Evolutionary conservation across 2,888 invertebrate genomes (phyloP).

Genomic region (Andrena marginata): DNA sequence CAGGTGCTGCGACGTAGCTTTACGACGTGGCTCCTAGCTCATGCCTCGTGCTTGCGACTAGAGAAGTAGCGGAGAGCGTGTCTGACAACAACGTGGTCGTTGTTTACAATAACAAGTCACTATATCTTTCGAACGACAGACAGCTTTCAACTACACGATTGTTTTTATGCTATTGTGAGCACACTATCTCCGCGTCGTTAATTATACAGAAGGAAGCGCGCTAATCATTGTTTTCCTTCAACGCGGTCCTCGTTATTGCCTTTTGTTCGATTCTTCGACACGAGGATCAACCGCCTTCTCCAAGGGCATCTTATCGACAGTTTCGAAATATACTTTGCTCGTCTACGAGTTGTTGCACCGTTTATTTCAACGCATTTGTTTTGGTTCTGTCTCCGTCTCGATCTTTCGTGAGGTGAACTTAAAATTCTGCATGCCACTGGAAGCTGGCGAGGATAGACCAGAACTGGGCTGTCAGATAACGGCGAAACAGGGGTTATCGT

Average conservation of each 20-base stretch:
- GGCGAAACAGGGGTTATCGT: no score
- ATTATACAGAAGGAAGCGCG: background rate
- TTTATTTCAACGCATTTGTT: background rate
- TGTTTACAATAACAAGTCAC: slow-evolving; percentile 34
- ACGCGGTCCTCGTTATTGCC: background rate
- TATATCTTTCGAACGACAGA: background rate
- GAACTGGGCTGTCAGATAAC: no score
- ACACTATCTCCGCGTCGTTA: background rate
- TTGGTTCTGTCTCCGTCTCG: no score
- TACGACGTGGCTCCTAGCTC: background rate
- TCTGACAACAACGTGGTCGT: background rate
- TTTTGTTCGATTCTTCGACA: background rate
- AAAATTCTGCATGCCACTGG: no score
- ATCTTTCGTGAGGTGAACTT: no score
- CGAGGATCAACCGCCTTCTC: background rate
- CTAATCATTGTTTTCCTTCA: background rate
- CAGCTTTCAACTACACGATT: background rate
- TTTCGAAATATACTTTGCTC: background rate
- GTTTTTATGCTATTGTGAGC: background rate
- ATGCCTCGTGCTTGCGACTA: background rate
- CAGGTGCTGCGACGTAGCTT: background rate
- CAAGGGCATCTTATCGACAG: background rate
- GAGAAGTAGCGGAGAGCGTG: background rate
- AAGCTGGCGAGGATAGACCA: no score
- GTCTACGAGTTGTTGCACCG: background rate